Conservation (phyloP, 2,888 invertebrate species). For the Metalampra italica region DNA sequence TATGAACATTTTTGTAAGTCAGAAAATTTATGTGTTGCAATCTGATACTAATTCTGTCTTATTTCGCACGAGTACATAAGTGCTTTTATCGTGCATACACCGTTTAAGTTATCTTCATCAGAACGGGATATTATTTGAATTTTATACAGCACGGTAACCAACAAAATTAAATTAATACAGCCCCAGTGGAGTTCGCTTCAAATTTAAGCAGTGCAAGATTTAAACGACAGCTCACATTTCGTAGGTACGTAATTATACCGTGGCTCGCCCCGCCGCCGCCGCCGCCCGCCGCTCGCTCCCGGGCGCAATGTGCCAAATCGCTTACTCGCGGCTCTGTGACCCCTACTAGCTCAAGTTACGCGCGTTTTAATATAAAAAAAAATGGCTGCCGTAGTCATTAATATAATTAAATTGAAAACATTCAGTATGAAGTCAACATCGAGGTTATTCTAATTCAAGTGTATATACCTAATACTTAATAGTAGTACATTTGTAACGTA, state of each 20-base stretch:
- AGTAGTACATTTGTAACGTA: too few relatives aligned
- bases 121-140: constrained; percentile 7
- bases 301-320: constrained; percentile 74
- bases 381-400: not conserved
- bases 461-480: too few relatives aligned
- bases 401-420: too few relatives aligned
- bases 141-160: constrained; percentile 20
- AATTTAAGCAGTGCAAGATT: constrained; percentile 73
- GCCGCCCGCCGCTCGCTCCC: constrained; percentile 45
- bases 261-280: constrained; percentile 56
- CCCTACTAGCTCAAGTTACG: constrained; percentile 11
- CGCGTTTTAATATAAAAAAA: too few relatives aligned
- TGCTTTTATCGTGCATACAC: too few relatives aligned
- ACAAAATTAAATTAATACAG: constrained; percentile 65
- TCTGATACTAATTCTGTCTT: too few relatives aligned
- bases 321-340: constrained; percentile 60
- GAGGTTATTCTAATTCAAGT: too few relatives aligned
- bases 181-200: constrained; percentile 59
- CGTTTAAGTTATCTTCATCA: not conserved
- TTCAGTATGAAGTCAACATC: too few relatives aligned
- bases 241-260: constrained; percentile 71
- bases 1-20: too few relatives aligned
- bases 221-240: constrained; percentile 71
- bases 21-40: too few relatives aligned
- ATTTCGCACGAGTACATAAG: too few relatives aligned